phyloP scores from a whole-genome alignment of 2,888 invertebrate genomes.

The Scrobipalpa costella region DNA sequence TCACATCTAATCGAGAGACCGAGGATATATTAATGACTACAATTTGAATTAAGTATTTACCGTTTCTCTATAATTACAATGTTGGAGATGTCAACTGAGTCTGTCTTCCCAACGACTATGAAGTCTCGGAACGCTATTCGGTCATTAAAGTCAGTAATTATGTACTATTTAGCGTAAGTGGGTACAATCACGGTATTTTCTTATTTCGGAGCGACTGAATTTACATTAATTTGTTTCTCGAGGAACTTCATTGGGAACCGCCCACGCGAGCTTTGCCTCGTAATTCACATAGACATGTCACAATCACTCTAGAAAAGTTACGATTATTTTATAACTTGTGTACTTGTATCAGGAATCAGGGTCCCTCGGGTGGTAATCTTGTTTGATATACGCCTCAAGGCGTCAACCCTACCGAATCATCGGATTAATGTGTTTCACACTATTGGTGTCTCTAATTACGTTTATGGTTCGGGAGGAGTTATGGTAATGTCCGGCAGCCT shows the following conservation, averaged over 20 bases:
- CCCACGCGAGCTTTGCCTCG: conserved; percentile 50
- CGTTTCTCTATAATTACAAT: conserved; percentile 35
- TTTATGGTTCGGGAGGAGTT: conserved; percentile 71
- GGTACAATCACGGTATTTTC: conserved; percentile 33
- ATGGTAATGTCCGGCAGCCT: conserved; percentile 74
- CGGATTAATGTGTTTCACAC: conserved; percentile 72
- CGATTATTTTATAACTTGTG: conserved; percentile 56
- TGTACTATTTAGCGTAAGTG: conserved; percentile 33
- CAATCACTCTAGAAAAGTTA: conserved; percentile 47
- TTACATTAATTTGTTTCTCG: conserved; percentile 49
- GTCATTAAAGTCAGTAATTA: conserved; percentile 31
- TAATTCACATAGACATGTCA: conserved; percentile 50
- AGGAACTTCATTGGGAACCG: conserved; percentile 52
- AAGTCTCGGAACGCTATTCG: conserved; percentile 30
- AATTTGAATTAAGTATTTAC: conserved; percentile 36
- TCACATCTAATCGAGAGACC: conserved; percentile 27
- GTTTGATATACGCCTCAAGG: conserved; percentile 60
- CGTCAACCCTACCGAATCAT: conserved; percentile 70
- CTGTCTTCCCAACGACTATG: conserved; percentile 23
- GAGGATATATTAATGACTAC: conserved; percentile 34
- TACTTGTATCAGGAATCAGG: conserved; percentile 57
- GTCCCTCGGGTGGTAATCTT: conserved; percentile 53
- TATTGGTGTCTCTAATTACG: conserved; percentile 77
- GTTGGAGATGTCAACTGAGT: conserved; percentile 31
- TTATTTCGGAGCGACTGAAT: conserved; percentile 35